A percentile compares a stretch with the other conserved stretches of the same genome.
phyloP scores from a whole-genome alignment of 2,113 vertebrate species.

The Uria lomvia region DNA sequence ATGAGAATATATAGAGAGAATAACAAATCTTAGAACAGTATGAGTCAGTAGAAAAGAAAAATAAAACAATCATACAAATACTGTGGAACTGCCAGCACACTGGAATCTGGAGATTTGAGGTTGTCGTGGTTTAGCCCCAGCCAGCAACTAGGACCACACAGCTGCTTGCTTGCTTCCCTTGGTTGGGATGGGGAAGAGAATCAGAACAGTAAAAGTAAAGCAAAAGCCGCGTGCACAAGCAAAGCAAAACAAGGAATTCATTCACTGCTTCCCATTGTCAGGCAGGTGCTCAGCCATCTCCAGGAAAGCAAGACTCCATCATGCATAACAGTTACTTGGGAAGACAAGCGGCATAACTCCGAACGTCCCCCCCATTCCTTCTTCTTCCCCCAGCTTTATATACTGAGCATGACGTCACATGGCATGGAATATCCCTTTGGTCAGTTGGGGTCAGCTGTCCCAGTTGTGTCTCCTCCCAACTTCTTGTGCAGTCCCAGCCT shows the following conservation, averaged over 20 bases:
- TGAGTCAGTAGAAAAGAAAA: neutral
- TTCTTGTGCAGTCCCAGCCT: neutral
- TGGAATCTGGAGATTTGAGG: neutral
- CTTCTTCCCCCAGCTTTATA: neutral
- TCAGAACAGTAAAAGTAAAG: neutral
- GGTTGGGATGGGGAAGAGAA: neutral
- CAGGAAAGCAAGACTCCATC: neutral
- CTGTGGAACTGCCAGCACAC: neutral
- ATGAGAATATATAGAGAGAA: neutral
- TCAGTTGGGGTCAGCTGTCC: neutral
- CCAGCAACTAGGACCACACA: neutral
- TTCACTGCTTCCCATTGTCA: neutral
- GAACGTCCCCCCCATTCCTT: neutral
- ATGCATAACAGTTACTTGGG: neutral
- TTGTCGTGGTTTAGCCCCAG: neutral
- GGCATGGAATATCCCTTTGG: neutral
- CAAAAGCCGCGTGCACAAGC: neutral
- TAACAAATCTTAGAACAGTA: neutral
- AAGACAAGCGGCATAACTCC: neutral
- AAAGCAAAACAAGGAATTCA: neutral
- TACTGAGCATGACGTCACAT: neutral
- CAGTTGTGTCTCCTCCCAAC: neutral
- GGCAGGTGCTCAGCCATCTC: neutral
- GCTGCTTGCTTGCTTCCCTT: neutral
- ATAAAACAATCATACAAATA: neutral